These are phyloP conservation scores for Plecturocebus donacophilus DNA, from an alignment of 2,113 vertebrate species.

Conservation along the genomic window DNA sequence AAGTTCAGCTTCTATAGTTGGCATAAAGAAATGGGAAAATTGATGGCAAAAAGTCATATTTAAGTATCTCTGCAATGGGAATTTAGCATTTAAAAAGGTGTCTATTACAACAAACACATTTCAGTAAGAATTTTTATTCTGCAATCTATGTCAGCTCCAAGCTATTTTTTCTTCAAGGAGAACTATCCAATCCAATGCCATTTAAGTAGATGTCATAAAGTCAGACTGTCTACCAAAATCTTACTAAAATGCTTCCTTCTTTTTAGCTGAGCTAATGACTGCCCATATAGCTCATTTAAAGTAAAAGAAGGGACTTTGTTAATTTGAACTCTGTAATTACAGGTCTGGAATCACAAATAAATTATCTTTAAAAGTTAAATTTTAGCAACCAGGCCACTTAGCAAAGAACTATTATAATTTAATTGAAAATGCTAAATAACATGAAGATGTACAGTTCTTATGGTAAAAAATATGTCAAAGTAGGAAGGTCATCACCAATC, in stretches of 20 bases:
- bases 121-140: background rate
- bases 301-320: background rate
- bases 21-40: background rate
- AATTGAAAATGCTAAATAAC: background rate
- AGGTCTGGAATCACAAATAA: background rate
- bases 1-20: background rate
- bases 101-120: background rate
- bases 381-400: background rate
- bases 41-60: background rate
- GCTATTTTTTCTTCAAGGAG: background rate
- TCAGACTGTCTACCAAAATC: background rate
- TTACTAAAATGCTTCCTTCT: background rate
- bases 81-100: background rate
- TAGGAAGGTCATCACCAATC: background rate
- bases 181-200: background rate
- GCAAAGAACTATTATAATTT: conserved; percentile 34
- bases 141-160: background rate
- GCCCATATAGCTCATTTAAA: background rate
- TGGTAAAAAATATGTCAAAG: background rate
- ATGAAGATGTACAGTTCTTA: background rate
- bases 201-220: background rate
- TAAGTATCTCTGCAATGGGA: background rate
- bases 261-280: background rate
- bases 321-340: background rate
- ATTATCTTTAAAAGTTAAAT: conserved; percentile 15